A percentile compares a stretch with the other conserved stretches of the same genome.
These are phyloP conservation scores for Leptinotarsa rubiginosa DNA, from an alignment of 2,888 invertebrate species.

Conservation along the genomic window DNA sequence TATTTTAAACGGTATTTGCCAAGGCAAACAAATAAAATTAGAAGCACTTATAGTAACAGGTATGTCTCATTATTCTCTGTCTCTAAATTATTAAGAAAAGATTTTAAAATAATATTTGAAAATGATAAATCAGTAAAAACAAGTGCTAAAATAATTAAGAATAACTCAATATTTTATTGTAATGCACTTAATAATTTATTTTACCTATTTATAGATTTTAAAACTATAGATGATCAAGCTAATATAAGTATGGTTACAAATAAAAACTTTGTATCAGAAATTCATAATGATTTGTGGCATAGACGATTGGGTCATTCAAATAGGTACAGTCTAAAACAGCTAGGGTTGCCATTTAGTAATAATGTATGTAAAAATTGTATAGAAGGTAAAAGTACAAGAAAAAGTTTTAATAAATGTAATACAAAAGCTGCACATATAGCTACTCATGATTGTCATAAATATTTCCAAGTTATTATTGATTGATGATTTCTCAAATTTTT, in stretches of 20 bases:
- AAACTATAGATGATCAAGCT: background rate
- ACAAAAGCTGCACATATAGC: constrained; percentile 37
- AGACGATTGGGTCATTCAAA: constrained; percentile 24
- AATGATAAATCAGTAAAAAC: background rate
- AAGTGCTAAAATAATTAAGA: background rate
- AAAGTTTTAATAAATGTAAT: constrained; percentile 19
- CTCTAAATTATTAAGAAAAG: constrained; percentile 15
- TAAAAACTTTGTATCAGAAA: constrained; percentile 2
- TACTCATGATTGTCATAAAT: constrained; percentile 37
- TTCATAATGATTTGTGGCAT: constrained; percentile 9
- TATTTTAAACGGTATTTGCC: constrained; percentile 28
- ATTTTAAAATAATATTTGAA: constrained; percentile 19
- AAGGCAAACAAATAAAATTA: constrained; percentile 31
- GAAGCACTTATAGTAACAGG: constrained; percentile 24
- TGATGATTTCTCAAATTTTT: constrained; percentile 43
- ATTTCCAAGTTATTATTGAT: constrained; percentile 44
- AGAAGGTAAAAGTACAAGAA: constrained; percentile 25
- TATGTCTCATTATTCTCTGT: constrained; percentile 22
- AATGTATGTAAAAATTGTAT: constrained; percentile 18
- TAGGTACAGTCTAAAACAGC: constrained; percentile 22
- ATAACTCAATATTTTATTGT: constrained; percentile 19
- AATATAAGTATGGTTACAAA: background rate
- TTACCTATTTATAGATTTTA: constrained; percentile 4
- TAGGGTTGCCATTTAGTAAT: constrained; percentile 21
- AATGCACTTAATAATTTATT: constrained; percentile 16